Evolutionary conservation across 2,888 invertebrate species (phyloP), one percentile per base, ranked within the genome.

Genomic region (Apamea anceps): DNA sequence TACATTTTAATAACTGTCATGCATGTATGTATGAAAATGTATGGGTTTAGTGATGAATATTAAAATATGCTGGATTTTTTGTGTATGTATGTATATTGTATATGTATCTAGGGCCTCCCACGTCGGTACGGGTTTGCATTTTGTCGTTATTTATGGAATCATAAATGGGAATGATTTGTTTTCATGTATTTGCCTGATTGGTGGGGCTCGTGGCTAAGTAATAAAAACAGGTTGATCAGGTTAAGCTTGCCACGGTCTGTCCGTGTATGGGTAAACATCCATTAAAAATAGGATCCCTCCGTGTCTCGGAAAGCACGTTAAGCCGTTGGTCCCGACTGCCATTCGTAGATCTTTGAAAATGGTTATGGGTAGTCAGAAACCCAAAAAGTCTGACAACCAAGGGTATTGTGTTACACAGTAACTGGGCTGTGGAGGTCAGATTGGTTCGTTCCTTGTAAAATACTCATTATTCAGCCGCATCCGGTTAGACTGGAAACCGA

Each of bases 1-100:
- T 86, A 37, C 45, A 84, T 74, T 83, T 70, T 80, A 86, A 83
- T 80, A 86, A 78, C 81, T 86, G 84, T 73, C 86, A 80, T 85
- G 84, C 65, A 85, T 85, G 60, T 75, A 85, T 86, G 85, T 85
- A 85, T 85, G 82, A 79, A 85, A 85, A 79, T 81, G 71, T 75
- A 86, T 75, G 75, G 54, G 68, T 75, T 86, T 80, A 74, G 54
- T 84, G 68, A 85, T 85, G 86, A 85, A 86, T 85, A 80, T 75
- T 80, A 77, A 85, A 83, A 86, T 85, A 54, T 77, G 75, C 75
- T 62, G 4, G 21, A 57, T 77, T 85, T 85, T 85, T 86, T 86
- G 62, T 68, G 15, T 28, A 15, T 63, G 15, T 28, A 15, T 63
- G 62, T 54, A 54, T 66, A 48, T 21, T 63, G 62, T 54, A 54